Evolutionary conservation across 2,797 vertebrate species (phyloP).

Genomic region (Sebastes taczanowskii): DNA sequence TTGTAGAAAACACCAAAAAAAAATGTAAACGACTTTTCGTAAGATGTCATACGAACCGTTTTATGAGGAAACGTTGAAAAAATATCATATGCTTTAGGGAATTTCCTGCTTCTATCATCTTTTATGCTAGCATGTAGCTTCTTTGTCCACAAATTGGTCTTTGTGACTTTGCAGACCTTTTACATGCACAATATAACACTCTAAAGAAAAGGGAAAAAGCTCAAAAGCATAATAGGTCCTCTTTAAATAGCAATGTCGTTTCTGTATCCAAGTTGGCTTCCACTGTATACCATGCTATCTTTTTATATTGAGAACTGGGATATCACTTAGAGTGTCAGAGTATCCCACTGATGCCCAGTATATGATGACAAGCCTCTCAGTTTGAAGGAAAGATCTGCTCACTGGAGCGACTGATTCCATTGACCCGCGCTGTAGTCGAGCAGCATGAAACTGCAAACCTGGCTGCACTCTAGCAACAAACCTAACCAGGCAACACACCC

Average conservation of each 20-base stretch:
- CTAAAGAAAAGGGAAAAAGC: not conserved
- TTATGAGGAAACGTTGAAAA: too few species aligned
- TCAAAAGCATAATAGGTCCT: not conserved
- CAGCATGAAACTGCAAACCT: conserved; percentile 22
- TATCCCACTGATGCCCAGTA: not conserved
- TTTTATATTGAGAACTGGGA: not conserved
- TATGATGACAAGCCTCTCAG: not conserved
- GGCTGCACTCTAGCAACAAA: conserved; percentile 20
- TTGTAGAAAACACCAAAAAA: too few species aligned
- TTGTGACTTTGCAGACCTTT: not conserved
- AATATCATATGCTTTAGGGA: too few species aligned
- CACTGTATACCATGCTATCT: too few species aligned
- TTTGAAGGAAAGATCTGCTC: conserved; percentile 41
- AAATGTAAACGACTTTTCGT: too few species aligned
- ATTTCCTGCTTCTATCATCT: too few species aligned
- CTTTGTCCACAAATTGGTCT: too few species aligned
- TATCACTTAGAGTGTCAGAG: not conserved
- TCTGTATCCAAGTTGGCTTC: not conserved
- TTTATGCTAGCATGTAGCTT: too few species aligned
- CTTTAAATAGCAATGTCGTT: not conserved
- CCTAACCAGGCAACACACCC: conserved; percentile 13
- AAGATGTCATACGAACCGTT: too few species aligned
- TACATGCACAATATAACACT: not conserved
- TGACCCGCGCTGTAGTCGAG: conserved; percentile 38
- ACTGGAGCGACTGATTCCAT: conserved; percentile 36